phyloP scores from a whole-genome alignment of 1,140 invertebrate species.

The Diprion similis region DNA sequence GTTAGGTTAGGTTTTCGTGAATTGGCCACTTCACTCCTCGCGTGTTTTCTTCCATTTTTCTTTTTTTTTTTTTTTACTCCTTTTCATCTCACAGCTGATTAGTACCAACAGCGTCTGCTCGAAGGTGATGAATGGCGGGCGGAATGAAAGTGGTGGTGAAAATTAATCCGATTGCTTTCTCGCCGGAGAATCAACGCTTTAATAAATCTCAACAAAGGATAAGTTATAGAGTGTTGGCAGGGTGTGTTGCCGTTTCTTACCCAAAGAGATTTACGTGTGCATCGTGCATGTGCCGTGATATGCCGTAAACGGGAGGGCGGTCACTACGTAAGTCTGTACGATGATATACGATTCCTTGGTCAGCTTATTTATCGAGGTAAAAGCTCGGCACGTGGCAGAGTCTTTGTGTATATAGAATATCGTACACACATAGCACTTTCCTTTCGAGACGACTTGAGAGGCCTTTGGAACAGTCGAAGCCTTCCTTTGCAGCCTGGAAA shows the following conservation, averaged over 20 bases:
- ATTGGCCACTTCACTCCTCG: background rate
- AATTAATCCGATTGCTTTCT: constrained; percentile 40
- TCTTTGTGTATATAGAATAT: too few relatives aligned
- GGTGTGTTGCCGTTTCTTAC: too few relatives aligned
- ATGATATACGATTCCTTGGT: constrained; percentile 43
- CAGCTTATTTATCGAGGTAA: constrained; percentile 40
- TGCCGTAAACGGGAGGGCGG: constrained; percentile 9
- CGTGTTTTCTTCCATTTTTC: background rate
- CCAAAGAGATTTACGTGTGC: background rate
- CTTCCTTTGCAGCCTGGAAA: too few relatives aligned
- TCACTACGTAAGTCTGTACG: constrained; percentile 8
- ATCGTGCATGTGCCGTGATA: constrained; percentile 22
- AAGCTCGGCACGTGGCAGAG: too few relatives aligned
- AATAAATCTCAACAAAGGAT: constrained; percentile 36
- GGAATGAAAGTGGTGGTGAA: constrained; percentile 27
- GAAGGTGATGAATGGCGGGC: background rate
- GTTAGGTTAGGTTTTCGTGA: too few relatives aligned
- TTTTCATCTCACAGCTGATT: background rate
- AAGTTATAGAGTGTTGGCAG: constrained; percentile 21
- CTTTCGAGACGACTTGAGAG: too few relatives aligned
- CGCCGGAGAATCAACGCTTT: constrained; percentile 38
- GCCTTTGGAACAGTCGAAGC: too few relatives aligned
- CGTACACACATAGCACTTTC: too few relatives aligned
- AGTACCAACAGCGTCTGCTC: too few relatives aligned
- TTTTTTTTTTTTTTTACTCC: background rate